Evolutionary conservation across 1,140 invertebrate species (phyloP).

Genomic region (Hylaeus volcanicus): DNA sequence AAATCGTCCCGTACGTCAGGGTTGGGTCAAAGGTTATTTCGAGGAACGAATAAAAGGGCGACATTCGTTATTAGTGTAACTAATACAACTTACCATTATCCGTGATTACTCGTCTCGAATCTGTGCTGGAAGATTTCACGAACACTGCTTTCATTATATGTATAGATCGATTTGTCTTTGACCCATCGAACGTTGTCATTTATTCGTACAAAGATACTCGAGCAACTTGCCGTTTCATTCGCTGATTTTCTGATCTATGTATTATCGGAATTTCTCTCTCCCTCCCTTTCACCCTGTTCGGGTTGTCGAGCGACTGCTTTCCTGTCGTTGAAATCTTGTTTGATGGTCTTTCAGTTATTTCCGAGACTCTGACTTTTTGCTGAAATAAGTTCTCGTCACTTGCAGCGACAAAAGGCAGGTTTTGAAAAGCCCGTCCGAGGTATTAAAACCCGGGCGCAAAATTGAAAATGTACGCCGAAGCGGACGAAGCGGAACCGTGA

Average conservation of each 20-base stretch:
- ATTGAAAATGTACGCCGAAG: constrained; percentile 60
- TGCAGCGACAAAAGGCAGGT: constrained; percentile 51
- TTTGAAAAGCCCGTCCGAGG: constrained; percentile 57
- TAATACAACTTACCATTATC: too few relatives aligned
- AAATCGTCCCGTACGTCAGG: not conserved
- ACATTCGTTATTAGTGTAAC: too few relatives aligned
- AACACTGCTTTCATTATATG: not conserved
- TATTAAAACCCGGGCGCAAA: constrained; percentile 59
- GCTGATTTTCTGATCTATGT: constrained; percentile 12
- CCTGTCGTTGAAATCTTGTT: constrained; percentile 20
- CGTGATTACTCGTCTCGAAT: too few relatives aligned
- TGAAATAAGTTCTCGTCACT: constrained; percentile 60
- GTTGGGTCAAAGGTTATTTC: too few relatives aligned
- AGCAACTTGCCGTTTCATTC: not conserved
- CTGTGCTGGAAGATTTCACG: not conserved
- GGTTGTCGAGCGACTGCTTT: not conserved
- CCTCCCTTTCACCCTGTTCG: not conserved
- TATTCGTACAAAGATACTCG: constrained; percentile 3
- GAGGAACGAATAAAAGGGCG: too few relatives aligned
- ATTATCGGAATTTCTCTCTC: not conserved
- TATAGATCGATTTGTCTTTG: not conserved
- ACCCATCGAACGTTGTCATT: constrained; percentile 14
- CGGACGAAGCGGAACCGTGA: constrained; percentile 28
- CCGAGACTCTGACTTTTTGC: constrained; percentile 44
- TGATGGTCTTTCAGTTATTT: constrained; percentile 40